Evolutionary conservation across 2,113 vertebrate genomes (phyloP).

Genomic region (Platysternon megacephalum): DNA sequence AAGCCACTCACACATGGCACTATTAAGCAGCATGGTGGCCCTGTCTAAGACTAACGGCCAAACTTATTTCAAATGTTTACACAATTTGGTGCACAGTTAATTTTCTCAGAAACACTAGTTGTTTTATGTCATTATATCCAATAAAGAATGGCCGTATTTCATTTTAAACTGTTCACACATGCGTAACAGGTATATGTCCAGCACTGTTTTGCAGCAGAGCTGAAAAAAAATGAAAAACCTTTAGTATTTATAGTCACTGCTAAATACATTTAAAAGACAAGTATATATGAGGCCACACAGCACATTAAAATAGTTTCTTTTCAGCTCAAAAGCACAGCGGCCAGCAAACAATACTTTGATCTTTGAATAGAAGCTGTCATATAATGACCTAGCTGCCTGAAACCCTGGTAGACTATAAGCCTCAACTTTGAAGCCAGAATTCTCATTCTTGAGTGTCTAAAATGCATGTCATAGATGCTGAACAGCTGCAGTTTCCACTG

Average conservation of each 20-base stretch:
- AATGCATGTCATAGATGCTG: background rate
- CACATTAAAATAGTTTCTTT: background rate
- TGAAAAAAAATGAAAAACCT: background rate
- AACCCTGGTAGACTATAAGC: background rate
- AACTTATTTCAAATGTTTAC: background rate
- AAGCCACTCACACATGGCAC: background rate
- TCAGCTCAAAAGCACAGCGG: background rate
- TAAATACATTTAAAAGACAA: background rate
- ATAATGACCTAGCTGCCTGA: too few species aligned
- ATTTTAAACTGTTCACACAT: background rate
- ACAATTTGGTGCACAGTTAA: background rate
- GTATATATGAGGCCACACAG: background rate
- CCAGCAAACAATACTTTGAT: background rate
- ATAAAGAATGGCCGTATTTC: background rate
- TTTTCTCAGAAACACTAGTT: background rate
- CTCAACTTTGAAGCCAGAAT: background rate
- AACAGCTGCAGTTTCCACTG: background rate
- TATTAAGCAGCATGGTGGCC: background rate
- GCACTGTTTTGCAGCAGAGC: background rate
- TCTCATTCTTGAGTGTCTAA: background rate
- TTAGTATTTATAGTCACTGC: background rate
- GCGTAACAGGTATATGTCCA: background rate
- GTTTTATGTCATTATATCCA: background rate
- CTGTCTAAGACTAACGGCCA: background rate
- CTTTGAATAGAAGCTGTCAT: too few species aligned